A percentile compares a stretch with the other conserved stretches of the same genome.
Evolutionary conservation across 2,797 vertebrate species (phyloP).

Genomic region (Todus mexicanus): DNA sequence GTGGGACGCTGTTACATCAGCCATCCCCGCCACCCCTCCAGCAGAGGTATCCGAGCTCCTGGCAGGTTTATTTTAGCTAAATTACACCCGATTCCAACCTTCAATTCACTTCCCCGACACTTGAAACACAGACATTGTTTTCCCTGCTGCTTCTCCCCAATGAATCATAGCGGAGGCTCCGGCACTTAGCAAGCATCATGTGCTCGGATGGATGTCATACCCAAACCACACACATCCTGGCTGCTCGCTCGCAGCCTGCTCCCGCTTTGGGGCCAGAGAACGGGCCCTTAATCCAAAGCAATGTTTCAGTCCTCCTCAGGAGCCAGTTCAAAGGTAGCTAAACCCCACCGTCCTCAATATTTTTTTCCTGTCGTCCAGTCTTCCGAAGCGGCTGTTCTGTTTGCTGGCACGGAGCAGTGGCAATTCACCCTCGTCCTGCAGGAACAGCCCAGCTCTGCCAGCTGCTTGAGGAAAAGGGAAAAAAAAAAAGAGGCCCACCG

Average conservation of each 20-base stretch:
- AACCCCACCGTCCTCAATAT: background rate
- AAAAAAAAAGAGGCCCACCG: conserved; percentile 11
- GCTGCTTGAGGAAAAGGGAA: conserved; percentile 61
- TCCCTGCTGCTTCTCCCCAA: background rate
- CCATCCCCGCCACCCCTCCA: background rate
- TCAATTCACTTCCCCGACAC: background rate
- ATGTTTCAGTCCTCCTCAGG: background rate
- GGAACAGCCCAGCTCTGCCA: conserved; percentile 47
- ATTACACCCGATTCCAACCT: background rate
- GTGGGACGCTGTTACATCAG: accelerated
- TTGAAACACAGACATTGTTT: conserved; percentile 48
- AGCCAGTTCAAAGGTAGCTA: background rate
- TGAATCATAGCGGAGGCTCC: conserved; percentile 32
- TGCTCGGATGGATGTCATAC: conserved; percentile 22
- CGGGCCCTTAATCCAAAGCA: background rate
- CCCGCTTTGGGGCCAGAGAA: background rate
- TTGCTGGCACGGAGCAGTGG: conserved; percentile 1
- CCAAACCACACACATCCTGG: conserved; percentile 58
- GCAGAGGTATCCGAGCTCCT: background rate
- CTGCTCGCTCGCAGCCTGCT: background rate
- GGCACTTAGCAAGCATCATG: conserved; percentile 43
- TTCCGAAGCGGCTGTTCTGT: background rate
- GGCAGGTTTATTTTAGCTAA: background rate
- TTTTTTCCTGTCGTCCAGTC: background rate
- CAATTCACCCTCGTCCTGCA: conserved; percentile 29